Conservation (phyloP, 2,888 invertebrate genomes). For the Sicus ferrugineus region DNA sequence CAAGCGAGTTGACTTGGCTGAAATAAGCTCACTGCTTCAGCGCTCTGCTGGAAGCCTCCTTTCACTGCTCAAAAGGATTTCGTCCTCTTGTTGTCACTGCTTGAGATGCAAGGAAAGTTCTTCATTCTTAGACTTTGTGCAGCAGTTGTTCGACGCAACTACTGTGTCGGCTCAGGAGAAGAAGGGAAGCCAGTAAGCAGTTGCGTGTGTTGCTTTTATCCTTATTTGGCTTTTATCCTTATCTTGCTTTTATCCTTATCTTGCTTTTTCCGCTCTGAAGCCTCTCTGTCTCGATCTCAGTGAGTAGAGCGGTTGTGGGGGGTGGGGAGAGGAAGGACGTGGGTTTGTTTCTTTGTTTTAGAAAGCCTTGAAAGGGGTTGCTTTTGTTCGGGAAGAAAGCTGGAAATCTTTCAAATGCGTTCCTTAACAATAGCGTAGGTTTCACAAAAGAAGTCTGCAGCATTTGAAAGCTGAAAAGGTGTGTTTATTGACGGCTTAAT, state of each 20-base stretch:
- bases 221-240: background rate
- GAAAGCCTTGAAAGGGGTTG: background rate
- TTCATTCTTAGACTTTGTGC: background rate
- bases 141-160: background rate
- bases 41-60: background rate
- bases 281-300: background rate
- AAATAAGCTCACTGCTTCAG: slow-evolving; percentile 16
- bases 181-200: background rate
- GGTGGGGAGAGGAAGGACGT: too few relatives aligned
- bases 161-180: too few relatives aligned
- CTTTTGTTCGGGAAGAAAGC: background rate
- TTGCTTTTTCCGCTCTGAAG: background rate
- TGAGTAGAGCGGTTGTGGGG: background rate
- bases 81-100: background rate
- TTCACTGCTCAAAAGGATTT: background rate
- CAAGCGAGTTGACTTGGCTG: slow-evolving; percentile 14
- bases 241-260: background rate
- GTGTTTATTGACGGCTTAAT: too few relatives aligned
- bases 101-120: background rate
- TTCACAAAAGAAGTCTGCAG: too few relatives aligned
- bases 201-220: background rate
- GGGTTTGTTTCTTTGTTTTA: background rate
- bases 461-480: too few relatives aligned
- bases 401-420: background rate
- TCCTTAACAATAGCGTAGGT: background rate